Base-by-base conservation (phyloP, 2,113 vertebrate genomes). In the Nothocercus nigrocapillus region DNA sequence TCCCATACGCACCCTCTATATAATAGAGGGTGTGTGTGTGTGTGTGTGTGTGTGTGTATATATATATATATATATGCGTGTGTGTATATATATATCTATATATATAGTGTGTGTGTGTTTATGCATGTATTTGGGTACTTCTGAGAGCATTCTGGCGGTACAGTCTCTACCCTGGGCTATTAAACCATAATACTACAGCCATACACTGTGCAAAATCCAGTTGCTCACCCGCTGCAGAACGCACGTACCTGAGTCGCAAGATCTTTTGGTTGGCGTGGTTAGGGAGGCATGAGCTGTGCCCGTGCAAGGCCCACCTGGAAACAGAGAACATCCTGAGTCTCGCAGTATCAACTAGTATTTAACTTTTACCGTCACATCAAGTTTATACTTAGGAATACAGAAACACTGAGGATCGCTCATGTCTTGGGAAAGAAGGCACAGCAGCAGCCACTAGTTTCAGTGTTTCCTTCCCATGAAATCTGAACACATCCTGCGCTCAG, bases 201-300 rank as follows among this genome's bases (percentile, higher is more conserved):
- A 67, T 19, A 12, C n/a, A 62, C 9, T 36, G 77, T 4, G 9
- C 42, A 47, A 94, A 95, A 85, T 10, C 40, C 8, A 56, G 80
- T 40, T 83, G n/a, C 61, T 64, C 3, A 2, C 59, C 15, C 42
- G 32, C 85, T 47, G 11, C 45, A 75, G 61, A 94, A 89, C 16
- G 20, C 54, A 94, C 97, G 7, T 98, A 99, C 99, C 99, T 98
- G 99, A 98, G 95, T 98, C 98, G 9, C 98, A 98, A 90, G 99
- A 98, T 97, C 99, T 99, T 98, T 99, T 99, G 97, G 98, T 98
- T 98, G 99, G 98, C 82, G 98, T 98, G 96, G 98, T 98, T 98
- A 98, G 98, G 3, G 99, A 98, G 94, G 98, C 98, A 88, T 98
- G 98, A 98, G 98, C 98, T 92, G 98, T 98, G 97, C 98, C 98